A percentile compares a stretch with the other conserved stretches of the same genome.
Evolutionary conservation across 1,140 invertebrate genomes (phyloP).

Genomic region (Lepidurus packardi): DNA sequence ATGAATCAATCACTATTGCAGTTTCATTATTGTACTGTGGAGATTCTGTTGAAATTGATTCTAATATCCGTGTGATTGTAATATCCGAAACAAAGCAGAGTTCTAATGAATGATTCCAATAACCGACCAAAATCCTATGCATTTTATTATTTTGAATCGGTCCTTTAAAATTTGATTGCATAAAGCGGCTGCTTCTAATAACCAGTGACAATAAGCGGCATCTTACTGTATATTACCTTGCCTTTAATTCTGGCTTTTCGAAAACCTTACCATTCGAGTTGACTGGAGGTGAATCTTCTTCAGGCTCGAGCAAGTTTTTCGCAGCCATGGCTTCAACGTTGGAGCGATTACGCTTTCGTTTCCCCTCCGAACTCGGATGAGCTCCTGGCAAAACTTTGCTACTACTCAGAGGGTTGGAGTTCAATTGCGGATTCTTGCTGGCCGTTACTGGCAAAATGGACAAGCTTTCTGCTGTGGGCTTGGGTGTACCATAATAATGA

Average conservation of each 20-base stretch:
- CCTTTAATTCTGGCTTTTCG: not conserved
- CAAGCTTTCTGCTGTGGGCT: constrained; percentile 47
- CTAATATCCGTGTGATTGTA: too few species aligned
- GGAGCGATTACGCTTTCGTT: constrained; percentile 52
- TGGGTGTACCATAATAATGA: constrained; percentile 54
- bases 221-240: not conserved
- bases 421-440: constrained; percentile 11
- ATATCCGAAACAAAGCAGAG: too few species aligned
- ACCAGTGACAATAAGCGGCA: too few species aligned
- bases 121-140: too few species aligned
- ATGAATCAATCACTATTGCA: too few species aligned
- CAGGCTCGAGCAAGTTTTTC: constrained; percentile 38
- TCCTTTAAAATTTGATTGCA: too few species aligned
- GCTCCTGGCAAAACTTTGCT: constrained; percentile 47
- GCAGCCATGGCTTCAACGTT: constrained; percentile 53
- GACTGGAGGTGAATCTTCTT: constrained; percentile 14
- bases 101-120: too few species aligned
- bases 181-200: too few species aligned
- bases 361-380: constrained; percentile 54
- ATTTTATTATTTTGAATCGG: too few species aligned
- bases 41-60: too few species aligned
- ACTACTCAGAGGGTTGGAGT: not conserved
- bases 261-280: constrained; percentile 25
- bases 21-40: too few species aligned
- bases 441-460: constrained; percentile 37